Evolutionary conservation across 2,888 invertebrate genomes (phyloP).

Genomic region (Volucella inanis): DNA sequence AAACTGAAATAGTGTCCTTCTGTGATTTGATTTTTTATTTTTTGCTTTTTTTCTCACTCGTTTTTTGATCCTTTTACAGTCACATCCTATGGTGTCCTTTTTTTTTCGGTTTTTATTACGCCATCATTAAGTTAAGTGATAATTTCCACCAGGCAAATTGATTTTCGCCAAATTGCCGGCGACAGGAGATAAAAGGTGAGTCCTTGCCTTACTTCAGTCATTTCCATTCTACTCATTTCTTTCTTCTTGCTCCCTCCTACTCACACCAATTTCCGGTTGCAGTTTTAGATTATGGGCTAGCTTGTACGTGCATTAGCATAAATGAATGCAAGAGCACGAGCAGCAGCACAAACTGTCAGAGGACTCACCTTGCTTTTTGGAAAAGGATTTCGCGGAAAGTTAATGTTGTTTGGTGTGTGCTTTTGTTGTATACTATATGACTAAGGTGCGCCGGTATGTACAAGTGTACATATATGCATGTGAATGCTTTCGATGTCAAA

Average conservation of each 20-base stretch:
- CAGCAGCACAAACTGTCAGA: background rate
- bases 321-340: background rate
- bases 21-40: conserved; percentile 64
- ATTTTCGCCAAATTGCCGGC: conserved; percentile 59
- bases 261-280: background rate
- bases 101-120: conserved; percentile 41
- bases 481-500: conserved; percentile 25
- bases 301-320: conserved; percentile 20
- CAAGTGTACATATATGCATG: no score
- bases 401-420: conserved; percentile 1
- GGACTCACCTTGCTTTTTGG: background rate
- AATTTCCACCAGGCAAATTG: conserved; percentile 69
- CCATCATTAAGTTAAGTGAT: conserved; percentile 67
- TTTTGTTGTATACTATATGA: background rate
- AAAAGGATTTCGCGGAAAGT: background rate
- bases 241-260: background rate
- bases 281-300: background rate
- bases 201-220: no score
- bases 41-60: conserved; percentile 14
- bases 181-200: conserved; percentile 25
- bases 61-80: background rate
- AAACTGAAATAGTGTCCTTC: conserved; percentile 55
- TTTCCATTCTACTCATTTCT: no score
- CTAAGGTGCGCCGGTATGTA: no score
- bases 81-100: background rate